Evolutionary conservation across 2,113 vertebrate genomes (phyloP), one percentile per base, ranked within the genome.

Genomic region (Scomber japonicus): DNA sequence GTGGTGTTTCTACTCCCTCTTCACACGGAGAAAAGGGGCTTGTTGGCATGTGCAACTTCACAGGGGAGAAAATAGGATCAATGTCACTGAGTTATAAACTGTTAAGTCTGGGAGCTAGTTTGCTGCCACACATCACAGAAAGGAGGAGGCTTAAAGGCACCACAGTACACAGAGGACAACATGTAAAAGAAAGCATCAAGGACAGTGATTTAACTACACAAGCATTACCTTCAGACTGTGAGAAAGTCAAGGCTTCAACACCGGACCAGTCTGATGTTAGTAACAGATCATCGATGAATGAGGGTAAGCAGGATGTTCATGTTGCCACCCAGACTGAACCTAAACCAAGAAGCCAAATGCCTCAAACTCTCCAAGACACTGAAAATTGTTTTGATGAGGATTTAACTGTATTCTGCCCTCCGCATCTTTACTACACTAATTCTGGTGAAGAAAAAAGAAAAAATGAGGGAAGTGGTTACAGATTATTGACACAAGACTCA

Each of bases 61-160:
- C 71, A 1, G 96, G 96, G 3, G 86, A 89, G 27, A 86, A 46
- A 0, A 82, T 96, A 11, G 97, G 97, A 19, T 89, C 92, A 0
- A 78, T 98, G 46, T 83, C 89, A 0, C 70, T 98, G 31, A 87
- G 91, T 72, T 97, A 96, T 81, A 96, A 96, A 66, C 91, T 98
- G 40, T 81, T 81, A 12, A 93, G 93, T 69, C 80, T 98, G 48
- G 95, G 96, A 12, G 80, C 51, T 13, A 83, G 80, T 84, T 72
- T 93, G 57, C 76, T 92, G 70, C 87, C 90, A 5, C 92, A 92
- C 12, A 64, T 92, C 13, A 67, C 83, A 30, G 75, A 90, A 27
- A 87, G 48, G 17, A 80, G 7, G 45, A 46, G 3, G 21, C 9
- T 14, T 17, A 3, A 62, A 59, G 12, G 54, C 40, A 46, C 15